Evolutionary conservation across 2,797 vertebrate species (phyloP), one percentile per base, ranked within the genome.

Genomic region (Thalassophryne amazonica): DNA sequence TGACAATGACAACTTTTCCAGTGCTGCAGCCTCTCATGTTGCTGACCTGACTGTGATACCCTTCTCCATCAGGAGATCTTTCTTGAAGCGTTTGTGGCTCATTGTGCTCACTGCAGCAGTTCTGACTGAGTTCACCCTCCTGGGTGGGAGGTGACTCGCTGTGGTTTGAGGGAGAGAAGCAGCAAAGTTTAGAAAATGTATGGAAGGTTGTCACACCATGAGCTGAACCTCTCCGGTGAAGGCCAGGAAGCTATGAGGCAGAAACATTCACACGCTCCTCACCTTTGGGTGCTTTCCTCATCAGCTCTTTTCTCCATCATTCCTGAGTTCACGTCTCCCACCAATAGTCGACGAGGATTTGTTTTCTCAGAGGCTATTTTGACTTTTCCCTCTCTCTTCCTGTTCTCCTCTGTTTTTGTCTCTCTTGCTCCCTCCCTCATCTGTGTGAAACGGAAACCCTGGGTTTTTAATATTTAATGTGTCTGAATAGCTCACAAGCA

Each of bases 401-500:
- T 15, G 9, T 15, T 30, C 34, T 7, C 29, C 33, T 57, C 34
- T 15, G 33, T 35, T 51, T 40, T 31, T 27, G 47, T 63, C 28
- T 17, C 17, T 45, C 40, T 47, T 46, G 43, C 42, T 64, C 54
- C 50, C 46, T 47, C 55, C 37, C 10, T 43, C 7, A 46, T 15
- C 21, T 30, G 70, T 70, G 69, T 71, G 86, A 84, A 90, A 91
- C 76, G 75, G 86, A 92, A 92, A 86, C 88, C 86, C 75, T 71
- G 69, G 62, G 42, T 55, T 33, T 76, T 92, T 38, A 91, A 92
- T 92, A 91, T 88, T 92, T 87, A 16, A 92, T 91, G 88, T 53
- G 76, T 84, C 81, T 80, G 86, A 91, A 92, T 90, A 54, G 90
- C 75, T 88, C 89, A 88, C 89, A 89, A 89, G 87, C 77, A 86